phyloP scores from a whole-genome alignment of 23 tunicate species.

The Styela clava region DNA sequence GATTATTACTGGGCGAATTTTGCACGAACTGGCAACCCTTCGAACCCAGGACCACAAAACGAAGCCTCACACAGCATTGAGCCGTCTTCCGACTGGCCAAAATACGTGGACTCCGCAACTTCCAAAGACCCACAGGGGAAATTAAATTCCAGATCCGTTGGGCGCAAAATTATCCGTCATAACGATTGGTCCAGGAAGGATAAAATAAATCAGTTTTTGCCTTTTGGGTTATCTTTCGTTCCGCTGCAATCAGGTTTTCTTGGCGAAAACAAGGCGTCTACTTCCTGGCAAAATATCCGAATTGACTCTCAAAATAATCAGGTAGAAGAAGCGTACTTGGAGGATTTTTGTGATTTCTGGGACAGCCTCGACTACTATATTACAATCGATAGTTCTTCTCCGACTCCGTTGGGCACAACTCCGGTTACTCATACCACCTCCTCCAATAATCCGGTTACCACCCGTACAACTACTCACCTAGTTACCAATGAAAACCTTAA shows the following conservation, averaged over 20 bases:
- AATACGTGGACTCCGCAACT: neutral
- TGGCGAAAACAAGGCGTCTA: neutral
- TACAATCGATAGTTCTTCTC: neutral
- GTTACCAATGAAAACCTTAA: neutral
- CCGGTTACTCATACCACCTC: neutral
- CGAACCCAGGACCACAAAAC: neutral
- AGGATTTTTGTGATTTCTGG: slow-evolving; percentile 64
- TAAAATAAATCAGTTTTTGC: no score
- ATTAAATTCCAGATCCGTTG: no score
- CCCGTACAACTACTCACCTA: neutral
- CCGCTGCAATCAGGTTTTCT: neutral
- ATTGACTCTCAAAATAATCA: neutral
- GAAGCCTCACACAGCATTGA: neutral
- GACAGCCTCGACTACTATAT: slow-evolving; percentile 51
- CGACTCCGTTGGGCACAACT: neutral
- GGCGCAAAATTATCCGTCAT: neutral
- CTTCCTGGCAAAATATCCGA: slow-evolving; percentile 9
- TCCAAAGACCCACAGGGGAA: no score
- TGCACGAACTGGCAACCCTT: slow-evolving; percentile 22
- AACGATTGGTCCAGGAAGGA: neutral
- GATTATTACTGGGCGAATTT: slow-evolving; percentile 28
- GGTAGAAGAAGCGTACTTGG: slow-evolving; percentile 3
- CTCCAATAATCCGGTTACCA: neutral
- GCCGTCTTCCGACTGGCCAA: slow-evolving; percentile 10
- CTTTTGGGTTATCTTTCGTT: neutral